phyloP scores from a whole-genome alignment of 2,888 invertebrate genomes.

The Petrolisthes cinctipes region DNA sequence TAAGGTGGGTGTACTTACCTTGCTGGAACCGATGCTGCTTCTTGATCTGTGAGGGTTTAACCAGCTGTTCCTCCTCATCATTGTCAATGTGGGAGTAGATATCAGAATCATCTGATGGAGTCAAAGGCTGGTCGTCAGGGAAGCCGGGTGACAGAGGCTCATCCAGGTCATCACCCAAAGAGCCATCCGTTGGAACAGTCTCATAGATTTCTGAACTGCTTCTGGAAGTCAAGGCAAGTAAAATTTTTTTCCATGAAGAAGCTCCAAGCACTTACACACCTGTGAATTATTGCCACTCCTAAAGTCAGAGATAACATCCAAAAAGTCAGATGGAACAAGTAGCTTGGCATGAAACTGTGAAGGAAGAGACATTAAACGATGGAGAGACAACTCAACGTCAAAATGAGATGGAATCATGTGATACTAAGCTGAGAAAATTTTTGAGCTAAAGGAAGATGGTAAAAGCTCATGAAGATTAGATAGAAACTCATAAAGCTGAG shows the following conservation, averaged over 20 bases:
- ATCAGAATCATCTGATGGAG: slow-evolving; percentile 69
- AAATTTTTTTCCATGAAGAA: not conserved
- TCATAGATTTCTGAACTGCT: slow-evolving; percentile 78
- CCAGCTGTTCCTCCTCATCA: slow-evolving; percentile 71
- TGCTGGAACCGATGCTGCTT: slow-evolving; percentile 71
- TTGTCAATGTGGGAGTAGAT: slow-evolving; percentile 76
- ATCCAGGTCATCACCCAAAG: slow-evolving; percentile 69
- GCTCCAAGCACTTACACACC: no score
- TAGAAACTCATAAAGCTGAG: no score
- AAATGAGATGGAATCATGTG: no score
- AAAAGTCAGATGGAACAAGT: no score
- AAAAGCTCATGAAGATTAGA: no score
- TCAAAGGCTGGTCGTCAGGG: slow-evolving; percentile 70
- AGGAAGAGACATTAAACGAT: no score
- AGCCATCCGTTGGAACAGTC: slow-evolving; percentile 74
- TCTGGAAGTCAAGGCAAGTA: slow-evolving; percentile 27
- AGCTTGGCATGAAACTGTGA: no score
- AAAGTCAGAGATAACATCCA: no score
- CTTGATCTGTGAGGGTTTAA: slow-evolving; percentile 72
- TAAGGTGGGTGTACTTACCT: slow-evolving; percentile 70
- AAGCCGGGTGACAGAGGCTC: slow-evolving; percentile 71
- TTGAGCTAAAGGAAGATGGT: no score
- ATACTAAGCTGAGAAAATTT: no score
- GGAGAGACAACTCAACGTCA: no score
- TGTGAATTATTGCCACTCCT: no score